Evolutionary conservation across 2,113 vertebrate species (phyloP).

Genomic region (Ophthalmotilapia sp.): DNA sequence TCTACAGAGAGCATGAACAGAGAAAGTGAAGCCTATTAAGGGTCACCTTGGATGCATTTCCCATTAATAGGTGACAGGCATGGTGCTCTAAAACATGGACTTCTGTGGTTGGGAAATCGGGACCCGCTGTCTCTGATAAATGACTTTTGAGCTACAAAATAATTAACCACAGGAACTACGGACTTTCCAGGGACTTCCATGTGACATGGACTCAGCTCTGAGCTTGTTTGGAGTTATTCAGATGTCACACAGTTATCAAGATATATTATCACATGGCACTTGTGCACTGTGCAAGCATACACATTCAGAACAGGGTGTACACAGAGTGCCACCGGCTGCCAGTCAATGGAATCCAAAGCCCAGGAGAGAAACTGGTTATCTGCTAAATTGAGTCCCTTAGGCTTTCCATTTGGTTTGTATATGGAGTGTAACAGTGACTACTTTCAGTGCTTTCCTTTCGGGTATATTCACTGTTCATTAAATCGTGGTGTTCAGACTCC

Average conservation of each 20-base stretch:
- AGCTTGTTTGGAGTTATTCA: background rate
- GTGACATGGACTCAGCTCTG: background rate
- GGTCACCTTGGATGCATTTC: constrained; percentile 66
- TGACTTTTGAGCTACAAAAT: constrained; percentile 43
- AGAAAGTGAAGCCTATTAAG: constrained; percentile 47
- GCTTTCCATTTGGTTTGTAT: constrained; percentile 27
- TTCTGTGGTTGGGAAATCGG: constrained; percentile 35
- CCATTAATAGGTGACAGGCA: constrained; percentile 64
- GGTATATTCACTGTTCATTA: background rate
- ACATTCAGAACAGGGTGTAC: background rate
- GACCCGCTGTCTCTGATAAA: constrained; percentile 49
- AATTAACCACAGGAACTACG: constrained; percentile 28
- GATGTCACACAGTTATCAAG: constrained; percentile 12
- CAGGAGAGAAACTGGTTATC: constrained; percentile 29
- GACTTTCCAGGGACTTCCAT: background rate
- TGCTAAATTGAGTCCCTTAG: constrained; percentile 52
- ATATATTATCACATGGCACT: background rate
- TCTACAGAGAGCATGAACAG: constrained; percentile 36
- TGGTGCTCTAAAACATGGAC: constrained; percentile 45
- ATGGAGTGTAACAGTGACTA: background rate
- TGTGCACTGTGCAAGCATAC: background rate
- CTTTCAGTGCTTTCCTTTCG: background rate
- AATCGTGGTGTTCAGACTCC: background rate
- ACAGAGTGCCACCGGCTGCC: constrained; percentile 17
- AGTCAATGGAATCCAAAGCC: constrained; percentile 32